Base-by-base conservation (phyloP, 2,888 invertebrate genomes). In the Polylopha cassiicola region DNA sequence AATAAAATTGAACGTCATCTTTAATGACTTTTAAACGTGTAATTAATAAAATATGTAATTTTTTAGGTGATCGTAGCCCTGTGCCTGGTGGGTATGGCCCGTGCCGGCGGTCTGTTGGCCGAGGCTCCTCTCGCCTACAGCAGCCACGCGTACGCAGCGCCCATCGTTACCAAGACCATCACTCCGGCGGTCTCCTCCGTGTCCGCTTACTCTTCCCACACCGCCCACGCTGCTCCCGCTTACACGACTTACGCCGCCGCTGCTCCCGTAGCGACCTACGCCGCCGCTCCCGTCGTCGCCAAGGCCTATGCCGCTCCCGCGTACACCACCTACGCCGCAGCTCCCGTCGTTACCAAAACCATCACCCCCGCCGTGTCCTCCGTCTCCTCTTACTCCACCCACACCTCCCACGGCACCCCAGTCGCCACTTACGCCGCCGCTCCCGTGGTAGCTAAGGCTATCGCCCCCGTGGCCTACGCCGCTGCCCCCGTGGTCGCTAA, bases 41-140 rank as follows among this genome's bases (percentile, higher is more conserved):
- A n/a, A n/a, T 26, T 27, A 32, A 11, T 32, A 27, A 32, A 16
- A 9, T n/a, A 4, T 6, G 17, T 3, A 20, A 24, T 18, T 26
- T 73, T 78, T 27, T 65, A 82, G 88, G 67, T 89, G 58, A 76
- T 90, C 68, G 72, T 89, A 48, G 75, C 90, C 55, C 87, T 87
- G 60, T 86, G 89, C 66, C 76, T 86, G 53, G 71, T 90, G 77
- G 88, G 89, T 52, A 74, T 86, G 30, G 89, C 84, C 66, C 87
- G 75, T 60, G 89, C 88, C 51, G 87, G 91, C 49, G 68, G 86
- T 47, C 66, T 89, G 39, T 63, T 72, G 37, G 81, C 75, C 39
- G 78, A 76, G 28, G 84, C 78, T 46, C 82, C 81, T 10, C 59
- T 82, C 53, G 78, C 78, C 52, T 81, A 33, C 32, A n/a, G n/a